These are phyloP conservation scores for Toxonevra muliebris DNA, from an alignment of 2,888 invertebrate genomes.

Conservation along the genomic window DNA sequence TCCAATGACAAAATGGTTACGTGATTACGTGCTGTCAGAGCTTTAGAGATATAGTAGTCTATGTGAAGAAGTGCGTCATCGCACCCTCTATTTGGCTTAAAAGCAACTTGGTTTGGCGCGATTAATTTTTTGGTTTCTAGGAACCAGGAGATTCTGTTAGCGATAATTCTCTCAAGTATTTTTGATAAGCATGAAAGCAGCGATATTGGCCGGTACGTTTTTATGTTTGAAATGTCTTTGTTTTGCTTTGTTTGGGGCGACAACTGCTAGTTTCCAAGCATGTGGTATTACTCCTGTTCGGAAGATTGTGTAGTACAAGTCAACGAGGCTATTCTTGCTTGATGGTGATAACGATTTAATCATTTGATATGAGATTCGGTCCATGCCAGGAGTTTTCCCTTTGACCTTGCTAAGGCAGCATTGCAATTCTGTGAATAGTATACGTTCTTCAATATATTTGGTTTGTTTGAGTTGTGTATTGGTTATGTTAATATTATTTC, in stretches of 20 bases:
- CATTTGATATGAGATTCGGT: conserved; percentile 2
- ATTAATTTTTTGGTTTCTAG: not conserved
- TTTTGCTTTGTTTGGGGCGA: too few relatives aligned
- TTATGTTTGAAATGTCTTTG: too few relatives aligned
- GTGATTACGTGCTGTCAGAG: conserved; percentile 16
- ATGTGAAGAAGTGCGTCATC: conserved; percentile 20
- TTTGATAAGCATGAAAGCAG: not conserved
- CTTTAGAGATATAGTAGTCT: conserved; percentile 8
- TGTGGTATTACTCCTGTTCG: too few relatives aligned
- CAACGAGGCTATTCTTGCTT: too few relatives aligned
- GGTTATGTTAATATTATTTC: too few relatives aligned
- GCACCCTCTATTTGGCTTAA: conserved; percentile 5
- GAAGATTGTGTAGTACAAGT: too few relatives aligned
- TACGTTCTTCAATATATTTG: too few relatives aligned
- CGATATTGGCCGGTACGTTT: not conserved
- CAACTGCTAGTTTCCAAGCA: too few relatives aligned
- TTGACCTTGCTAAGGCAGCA: not conserved
- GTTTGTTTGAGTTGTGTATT: too few relatives aligned
- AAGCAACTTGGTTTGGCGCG: conserved; percentile 5
- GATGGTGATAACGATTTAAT: too few relatives aligned
- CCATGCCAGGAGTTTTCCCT: not conserved
- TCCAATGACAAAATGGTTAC: conserved; percentile 19
- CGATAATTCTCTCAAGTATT: too few relatives aligned
- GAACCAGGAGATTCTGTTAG: conserved; percentile 4
- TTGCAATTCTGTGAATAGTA: too few relatives aligned